These are phyloP conservation scores for Drosophila ogumai DNA, from an alignment of 1,140 invertebrate genomes.

Conservation along the genomic window DNA sequence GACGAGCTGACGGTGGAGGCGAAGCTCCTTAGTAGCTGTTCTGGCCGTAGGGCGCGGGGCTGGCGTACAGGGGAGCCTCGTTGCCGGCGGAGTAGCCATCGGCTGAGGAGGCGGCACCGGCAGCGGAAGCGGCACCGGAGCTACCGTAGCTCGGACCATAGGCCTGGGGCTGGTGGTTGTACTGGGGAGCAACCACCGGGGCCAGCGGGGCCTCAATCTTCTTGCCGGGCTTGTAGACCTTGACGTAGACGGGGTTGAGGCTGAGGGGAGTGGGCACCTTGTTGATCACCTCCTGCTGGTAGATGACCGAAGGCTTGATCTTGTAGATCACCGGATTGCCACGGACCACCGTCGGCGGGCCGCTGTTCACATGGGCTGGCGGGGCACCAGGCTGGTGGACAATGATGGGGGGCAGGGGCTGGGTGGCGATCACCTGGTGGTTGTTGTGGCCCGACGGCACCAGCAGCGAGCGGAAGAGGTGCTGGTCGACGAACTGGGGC, in stretches of 20 bases:
- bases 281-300: constrained; percentile 83
- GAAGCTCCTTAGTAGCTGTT: constrained; percentile 56
- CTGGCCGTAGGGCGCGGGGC: constrained; percentile 65
- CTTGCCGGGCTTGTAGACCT: constrained; percentile 84
- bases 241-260: constrained; percentile 81
- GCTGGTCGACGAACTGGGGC: constrained; percentile 78
- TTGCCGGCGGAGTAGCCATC: constrained; percentile 58
- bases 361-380: constrained; percentile 76
- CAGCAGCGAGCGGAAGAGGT: constrained; percentile 76
- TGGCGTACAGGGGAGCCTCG: constrained; percentile 66
- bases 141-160: constrained; percentile 55
- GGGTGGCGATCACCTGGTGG: constrained; percentile 79
- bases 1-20: not conserved
- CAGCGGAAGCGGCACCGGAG: constrained; percentile 45
- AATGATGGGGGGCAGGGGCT: constrained; percentile 80
- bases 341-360: constrained; percentile 76
- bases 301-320: constrained; percentile 80
- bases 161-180: constrained; percentile 54
- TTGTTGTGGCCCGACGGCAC: constrained; percentile 80
- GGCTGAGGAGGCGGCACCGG: constrained; percentile 28
- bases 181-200: constrained; percentile 71
- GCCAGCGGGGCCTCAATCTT: constrained; percentile 76
- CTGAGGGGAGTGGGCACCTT: constrained; percentile 81
- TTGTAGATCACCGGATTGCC: constrained; percentile 83
- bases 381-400: constrained; percentile 79